phyloP scores from a whole-genome alignment of 1,140 invertebrate genomes.

The Tribolium castaneum region DNA sequence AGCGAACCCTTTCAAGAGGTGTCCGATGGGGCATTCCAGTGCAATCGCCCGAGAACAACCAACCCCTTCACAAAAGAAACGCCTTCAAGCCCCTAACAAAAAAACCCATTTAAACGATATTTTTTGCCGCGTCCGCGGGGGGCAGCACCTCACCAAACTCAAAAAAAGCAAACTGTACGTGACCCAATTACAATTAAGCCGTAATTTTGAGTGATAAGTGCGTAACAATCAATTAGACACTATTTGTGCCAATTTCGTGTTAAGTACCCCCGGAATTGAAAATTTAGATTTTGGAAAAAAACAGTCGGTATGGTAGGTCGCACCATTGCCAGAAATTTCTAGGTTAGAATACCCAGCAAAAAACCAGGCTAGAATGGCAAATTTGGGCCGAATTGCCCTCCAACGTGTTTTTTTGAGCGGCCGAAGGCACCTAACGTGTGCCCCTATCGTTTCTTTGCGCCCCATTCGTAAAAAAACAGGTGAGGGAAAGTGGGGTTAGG shows the following conservation, averaged over 20 bases:
- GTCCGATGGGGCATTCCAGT: slow-evolving; percentile 36
- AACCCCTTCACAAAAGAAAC: background rate
- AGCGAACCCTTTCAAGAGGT: slow-evolving; percentile 48
- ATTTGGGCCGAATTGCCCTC: background rate
- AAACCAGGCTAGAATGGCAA: background rate
- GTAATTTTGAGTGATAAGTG: too few relatives aligned
- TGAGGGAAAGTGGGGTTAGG: slow-evolving; percentile 26
- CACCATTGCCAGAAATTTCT: background rate
- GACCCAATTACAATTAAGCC: too few relatives aligned
- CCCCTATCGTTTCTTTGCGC: background rate
- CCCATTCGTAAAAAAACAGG: slow-evolving; percentile 13
- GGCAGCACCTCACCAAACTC: background rate
- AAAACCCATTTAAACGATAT: background rate
- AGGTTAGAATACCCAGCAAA: background rate
- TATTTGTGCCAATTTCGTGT: too few relatives aligned
- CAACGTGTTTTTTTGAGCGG: background rate
- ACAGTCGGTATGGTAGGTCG: background rate
- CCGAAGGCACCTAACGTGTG: background rate
- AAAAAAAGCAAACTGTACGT: too few relatives aligned
- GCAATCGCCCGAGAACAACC: slow-evolving; percentile 27
- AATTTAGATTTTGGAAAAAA: background rate
- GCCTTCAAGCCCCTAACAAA: background rate
- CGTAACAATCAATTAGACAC: too few relatives aligned
- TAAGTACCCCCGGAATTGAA: too few relatives aligned
- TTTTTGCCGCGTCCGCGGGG: background rate